A percentile compares a stretch with the other conserved stretches of the same genome.
Evolutionary conservation across 1,140 invertebrate genomes (phyloP).

Genomic region (Caenorhabditis inopinata): DNA sequence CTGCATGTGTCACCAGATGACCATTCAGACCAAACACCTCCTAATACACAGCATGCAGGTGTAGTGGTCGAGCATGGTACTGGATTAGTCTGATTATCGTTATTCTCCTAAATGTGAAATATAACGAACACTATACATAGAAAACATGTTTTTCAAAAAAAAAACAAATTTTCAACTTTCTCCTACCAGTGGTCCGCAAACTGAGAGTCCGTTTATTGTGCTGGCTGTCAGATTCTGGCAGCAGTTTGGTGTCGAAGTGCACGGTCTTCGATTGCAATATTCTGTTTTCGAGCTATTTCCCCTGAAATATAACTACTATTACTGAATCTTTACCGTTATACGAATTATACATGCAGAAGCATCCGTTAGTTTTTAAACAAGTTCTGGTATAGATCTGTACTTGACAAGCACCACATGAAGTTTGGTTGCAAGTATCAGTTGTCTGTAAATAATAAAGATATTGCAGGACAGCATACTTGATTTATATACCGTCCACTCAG

Average conservation of each 20-base stretch:
- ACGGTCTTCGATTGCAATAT: not conserved
- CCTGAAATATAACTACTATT: not conserved
- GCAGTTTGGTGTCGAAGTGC: not conserved
- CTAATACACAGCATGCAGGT: not conserved
- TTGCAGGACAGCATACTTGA: not conserved
- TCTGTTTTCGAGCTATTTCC: not conserved
- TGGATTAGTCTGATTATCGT: not conserved
- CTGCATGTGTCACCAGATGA: not conserved
- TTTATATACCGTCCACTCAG: slow-evolving; percentile 26
- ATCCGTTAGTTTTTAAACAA: not conserved
- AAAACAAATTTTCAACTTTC: not conserved
- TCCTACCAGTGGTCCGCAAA: not conserved
- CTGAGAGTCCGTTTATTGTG: not conserved
- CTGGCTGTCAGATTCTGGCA: not conserved
- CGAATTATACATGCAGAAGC: slow-evolving; percentile 7
- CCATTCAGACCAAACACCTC: slow-evolving; percentile 45
- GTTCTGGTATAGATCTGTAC: slow-evolving; percentile 2
- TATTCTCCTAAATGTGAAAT: too few species aligned
- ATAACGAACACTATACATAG: too few species aligned
- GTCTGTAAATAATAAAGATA: not conserved
- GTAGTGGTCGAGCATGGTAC: not conserved
- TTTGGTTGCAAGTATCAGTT: not conserved
- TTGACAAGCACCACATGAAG: slow-evolving; percentile 20
- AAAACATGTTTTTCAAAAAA: too few species aligned
- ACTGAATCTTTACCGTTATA: too few species aligned